Percentiles rank a stretch among this genome's conserved stretches.
Conservation (phyloP, 2,113 vertebrate genomes). For the Megaleporinus macrocephalus region DNA sequence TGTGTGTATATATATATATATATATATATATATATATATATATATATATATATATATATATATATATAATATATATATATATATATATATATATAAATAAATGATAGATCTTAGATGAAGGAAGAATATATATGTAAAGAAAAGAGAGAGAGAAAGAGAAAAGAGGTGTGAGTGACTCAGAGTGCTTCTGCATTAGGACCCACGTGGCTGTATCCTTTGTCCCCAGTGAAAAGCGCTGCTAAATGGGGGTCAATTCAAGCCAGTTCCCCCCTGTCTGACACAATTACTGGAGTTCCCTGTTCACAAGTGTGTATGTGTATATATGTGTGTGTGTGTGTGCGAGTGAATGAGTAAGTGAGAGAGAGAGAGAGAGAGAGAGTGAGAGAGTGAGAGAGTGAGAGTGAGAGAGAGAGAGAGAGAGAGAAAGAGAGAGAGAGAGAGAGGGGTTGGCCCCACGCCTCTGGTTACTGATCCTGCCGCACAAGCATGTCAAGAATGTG, state of each 20-base stretch:
- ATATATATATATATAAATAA: no score
- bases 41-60: background rate
- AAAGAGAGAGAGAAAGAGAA: background rate
- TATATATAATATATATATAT: no score
- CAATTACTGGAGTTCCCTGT: constrained; percentile 70
- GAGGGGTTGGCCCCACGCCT: constrained; percentile 45
- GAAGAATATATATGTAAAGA: no score
- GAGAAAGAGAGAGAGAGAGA: constrained; percentile 19
- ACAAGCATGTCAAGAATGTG: constrained; percentile 73
- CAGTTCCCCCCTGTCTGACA: constrained; percentile 76
- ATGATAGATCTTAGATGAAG: no score
- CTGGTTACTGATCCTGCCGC: constrained; percentile 72
- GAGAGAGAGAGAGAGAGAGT: constrained; percentile 1
- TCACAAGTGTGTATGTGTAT: constrained; percentile 14
- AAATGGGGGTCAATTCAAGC: constrained; percentile 81
- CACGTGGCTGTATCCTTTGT: constrained; percentile 80
- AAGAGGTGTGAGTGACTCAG: background rate
- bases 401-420: background rate
- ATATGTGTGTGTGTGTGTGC: constrained; percentile 15
- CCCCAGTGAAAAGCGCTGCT: constrained; percentile 70
- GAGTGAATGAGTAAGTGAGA: no score
- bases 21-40: background rate
- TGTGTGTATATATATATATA: no score
- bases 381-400: constrained; percentile 2
- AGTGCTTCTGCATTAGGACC: constrained; percentile 77